Evolutionary conservation across 2,888 invertebrate species (phyloP), one percentile per base, ranked within the genome.

Genomic region (Tipula unca): DNA sequence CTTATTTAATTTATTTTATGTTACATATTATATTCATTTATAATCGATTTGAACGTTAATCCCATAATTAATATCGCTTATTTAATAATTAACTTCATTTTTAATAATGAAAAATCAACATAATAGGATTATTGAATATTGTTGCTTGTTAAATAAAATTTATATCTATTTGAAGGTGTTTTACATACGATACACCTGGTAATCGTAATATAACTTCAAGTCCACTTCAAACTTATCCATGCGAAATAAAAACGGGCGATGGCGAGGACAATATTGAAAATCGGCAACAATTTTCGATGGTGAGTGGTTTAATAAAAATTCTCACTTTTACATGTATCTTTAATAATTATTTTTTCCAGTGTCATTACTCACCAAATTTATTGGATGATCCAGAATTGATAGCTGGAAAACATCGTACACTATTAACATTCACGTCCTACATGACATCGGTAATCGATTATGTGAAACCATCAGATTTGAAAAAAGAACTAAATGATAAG

Each of bases 391-490:
- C 98, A 0, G 96, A 97, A 90, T 91, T 97, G 82, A 96, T 96
- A 88, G 96, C 96, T 32, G 97, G 97, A 54, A 96, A 96, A 91
- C 97, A 97, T 91, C 92, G 97, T 87, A 97, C 97, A 0, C 90
- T 97, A 83, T 92, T 97, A 25, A 97, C 97, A 3, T 97, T 97
- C 89, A 96, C 97, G 0, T 96, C 96, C 0, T 97, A 97, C 89
- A 95, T 96, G 95, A 97, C 98, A 0, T 98, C 98, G 0, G 97
- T 99, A 84, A 98, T 99, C 88, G 98, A 98, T 91, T 98, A 99
- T 90, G 98, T 98, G 4, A 95, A 97, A 87, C 98, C 99, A 17
- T 96, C 97, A 48, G 98, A 98, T 90, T 92, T 99, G 88, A 99
- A 99, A 91, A 97, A 97, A 90, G 98, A 99, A 90, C 92, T 99